These are phyloP conservation scores for Lutjanus campechanus DNA, from an alignment of 2,797 vertebrate genomes.

Conservation along the genomic window DNA sequence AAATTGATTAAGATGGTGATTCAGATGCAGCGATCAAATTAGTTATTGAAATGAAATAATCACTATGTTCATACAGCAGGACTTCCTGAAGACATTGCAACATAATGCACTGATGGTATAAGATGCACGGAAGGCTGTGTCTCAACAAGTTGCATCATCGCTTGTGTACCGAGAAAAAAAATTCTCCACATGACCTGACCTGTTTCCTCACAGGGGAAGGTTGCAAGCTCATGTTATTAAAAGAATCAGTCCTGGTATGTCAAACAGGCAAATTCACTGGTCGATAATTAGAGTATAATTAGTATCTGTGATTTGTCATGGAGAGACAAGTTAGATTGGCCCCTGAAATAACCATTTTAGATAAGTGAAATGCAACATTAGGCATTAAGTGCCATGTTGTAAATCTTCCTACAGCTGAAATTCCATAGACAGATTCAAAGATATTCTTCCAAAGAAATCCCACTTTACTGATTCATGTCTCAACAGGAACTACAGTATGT, in stretches of 20 bases:
- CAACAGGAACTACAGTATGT: not conserved
- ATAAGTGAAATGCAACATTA: not conserved
- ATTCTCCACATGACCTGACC: too few species aligned
- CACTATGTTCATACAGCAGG: not conserved
- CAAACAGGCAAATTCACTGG: not conserved
- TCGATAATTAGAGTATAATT: not conserved
- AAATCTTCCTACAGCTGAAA: not conserved
- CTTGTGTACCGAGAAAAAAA: not conserved
- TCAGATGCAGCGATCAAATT: conserved; percentile 24
- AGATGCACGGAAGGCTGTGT: not conserved
- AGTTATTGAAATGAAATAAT: conserved; percentile 11
- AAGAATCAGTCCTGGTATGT: not conserved
- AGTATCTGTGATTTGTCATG: not conserved
- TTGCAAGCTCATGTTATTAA: not conserved
- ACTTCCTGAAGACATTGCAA: conserved; percentile 18
- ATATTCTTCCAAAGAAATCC: not conserved
- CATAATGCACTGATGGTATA: not conserved
- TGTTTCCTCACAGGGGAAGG: not conserved
- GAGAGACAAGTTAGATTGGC: not conserved
- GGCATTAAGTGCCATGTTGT: not conserved
- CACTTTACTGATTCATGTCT: not conserved
- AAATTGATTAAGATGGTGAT: conserved; percentile 38
- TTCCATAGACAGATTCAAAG: not conserved
- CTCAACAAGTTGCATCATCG: not conserved
- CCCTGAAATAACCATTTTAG: not conserved